A percentile compares a stretch with the other conserved stretches of the same genome.
These are phyloP conservation scores for Neosilurus mollespiculum DNA, from an alignment of 2,797 vertebrate genomes.

Conservation along the genomic window DNA sequence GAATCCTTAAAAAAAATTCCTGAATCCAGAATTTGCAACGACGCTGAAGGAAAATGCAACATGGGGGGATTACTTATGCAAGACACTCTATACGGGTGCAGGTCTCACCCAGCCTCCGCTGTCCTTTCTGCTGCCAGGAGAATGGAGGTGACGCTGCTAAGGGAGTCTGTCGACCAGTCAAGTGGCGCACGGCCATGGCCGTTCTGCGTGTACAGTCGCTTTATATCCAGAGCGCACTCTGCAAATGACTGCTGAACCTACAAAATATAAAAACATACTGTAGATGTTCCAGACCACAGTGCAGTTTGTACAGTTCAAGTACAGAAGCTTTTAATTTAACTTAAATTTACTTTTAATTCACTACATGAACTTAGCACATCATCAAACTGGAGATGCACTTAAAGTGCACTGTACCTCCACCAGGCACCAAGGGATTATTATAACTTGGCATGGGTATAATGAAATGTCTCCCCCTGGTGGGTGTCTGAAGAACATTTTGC, in stretches of 20 bases:
- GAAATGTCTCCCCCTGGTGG: too few relatives aligned
- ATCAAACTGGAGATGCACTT: not conserved
- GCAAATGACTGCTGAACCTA: constrained; percentile 85
- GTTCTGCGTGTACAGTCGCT: constrained; percentile 55
- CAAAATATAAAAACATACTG: not conserved
- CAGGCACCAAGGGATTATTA: too few relatives aligned
- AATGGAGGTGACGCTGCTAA: constrained; percentile 71
- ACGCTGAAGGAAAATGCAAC: not conserved
- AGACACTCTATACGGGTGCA: not conserved
- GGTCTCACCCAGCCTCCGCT: constrained; percentile 82
- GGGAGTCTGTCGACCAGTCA: constrained; percentile 68
- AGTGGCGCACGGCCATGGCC: constrained; percentile 40
- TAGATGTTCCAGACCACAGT: not conserved
- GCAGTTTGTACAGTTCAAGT: not conserved
- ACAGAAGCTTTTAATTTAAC: not conserved
- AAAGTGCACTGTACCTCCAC: too few relatives aligned
- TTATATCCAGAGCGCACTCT: constrained; percentile 81
- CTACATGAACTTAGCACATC: not conserved
- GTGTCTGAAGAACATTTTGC: too few relatives aligned
- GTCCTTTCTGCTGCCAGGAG: constrained; percentile 77
- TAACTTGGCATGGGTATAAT: too few relatives aligned
- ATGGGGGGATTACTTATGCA: not conserved
- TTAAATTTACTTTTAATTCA: not conserved
- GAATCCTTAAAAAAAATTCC: too few relatives aligned
- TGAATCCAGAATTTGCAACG: not conserved